Evolutionary conservation across 1,140 invertebrate genomes (phyloP).

Genomic region (Macrosteles quadrilineatus): DNA sequence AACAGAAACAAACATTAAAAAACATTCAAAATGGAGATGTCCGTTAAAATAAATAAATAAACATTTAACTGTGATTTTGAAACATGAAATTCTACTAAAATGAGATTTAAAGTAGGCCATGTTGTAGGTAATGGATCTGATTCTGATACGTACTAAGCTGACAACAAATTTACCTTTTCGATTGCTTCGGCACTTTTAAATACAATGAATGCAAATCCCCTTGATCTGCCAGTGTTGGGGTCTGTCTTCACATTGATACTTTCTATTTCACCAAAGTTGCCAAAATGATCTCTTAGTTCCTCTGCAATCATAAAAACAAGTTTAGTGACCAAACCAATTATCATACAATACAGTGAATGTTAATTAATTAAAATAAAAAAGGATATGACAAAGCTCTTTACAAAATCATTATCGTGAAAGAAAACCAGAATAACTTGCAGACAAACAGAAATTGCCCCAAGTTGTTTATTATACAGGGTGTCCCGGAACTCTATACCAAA

Average conservation of each 20-base stretch:
- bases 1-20: no score
- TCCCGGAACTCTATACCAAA: no score
- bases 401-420: background rate
- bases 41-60: no score
- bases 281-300: constrained; percentile 81
- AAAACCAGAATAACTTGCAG: no score
- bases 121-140: no score
- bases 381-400: background rate
- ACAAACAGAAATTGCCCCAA: no score
- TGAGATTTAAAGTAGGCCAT: no score
- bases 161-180: constrained; percentile 89
- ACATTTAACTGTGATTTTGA: no score
- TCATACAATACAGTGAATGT: background rate
- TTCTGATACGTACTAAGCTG: no score
- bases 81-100: no score
- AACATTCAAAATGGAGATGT: no score
- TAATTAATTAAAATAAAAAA: background rate
- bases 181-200: constrained; percentile 86
- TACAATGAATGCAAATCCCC: constrained; percentile 82
- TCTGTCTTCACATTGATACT: constrained; percentile 67
- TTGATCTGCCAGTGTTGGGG: constrained; percentile 61
- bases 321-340: background rate
- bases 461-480: no score
- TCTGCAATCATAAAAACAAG: constrained; percentile 63
- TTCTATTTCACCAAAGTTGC: constrained; percentile 64